phyloP scores from a whole-genome alignment of 2,797 vertebrate genomes.

The Falco berigora region DNA sequence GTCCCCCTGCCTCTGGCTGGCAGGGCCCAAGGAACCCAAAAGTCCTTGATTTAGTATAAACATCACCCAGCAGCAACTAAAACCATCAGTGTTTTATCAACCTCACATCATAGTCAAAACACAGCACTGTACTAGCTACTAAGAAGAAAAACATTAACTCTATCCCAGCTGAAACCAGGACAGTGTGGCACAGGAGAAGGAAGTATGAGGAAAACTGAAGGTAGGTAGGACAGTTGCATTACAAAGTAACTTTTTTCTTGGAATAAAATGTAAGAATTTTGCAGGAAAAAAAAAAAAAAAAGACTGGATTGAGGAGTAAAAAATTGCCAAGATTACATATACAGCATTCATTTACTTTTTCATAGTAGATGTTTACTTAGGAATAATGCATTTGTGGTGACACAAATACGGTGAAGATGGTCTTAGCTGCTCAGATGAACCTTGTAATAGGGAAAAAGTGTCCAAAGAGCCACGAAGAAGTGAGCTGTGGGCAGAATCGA shows the following conservation, averaged over 20 bases:
- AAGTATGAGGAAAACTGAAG: not conserved
- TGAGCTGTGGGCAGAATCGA: accelerated
- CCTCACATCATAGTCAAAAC: too few species aligned
- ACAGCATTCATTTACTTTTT: not conserved
- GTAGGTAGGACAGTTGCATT: not conserved
- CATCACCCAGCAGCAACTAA: too few species aligned
- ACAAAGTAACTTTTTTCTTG: not conserved
- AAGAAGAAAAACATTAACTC: too few species aligned
- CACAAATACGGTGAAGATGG: not conserved
- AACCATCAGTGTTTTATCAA: too few species aligned
- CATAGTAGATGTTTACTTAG: not conserved
- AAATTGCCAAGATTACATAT: not conserved
- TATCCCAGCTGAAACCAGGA: too few species aligned
- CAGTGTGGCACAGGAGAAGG: not conserved
- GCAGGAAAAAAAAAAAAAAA: not conserved
- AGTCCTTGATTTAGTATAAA: too few species aligned
- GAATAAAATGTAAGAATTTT: not conserved
- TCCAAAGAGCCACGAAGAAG: not conserved
- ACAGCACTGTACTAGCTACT: too few species aligned
- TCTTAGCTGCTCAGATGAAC: not conserved
- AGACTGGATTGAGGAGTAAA: not conserved
- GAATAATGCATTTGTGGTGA: not conserved
- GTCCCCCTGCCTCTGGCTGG: too few species aligned
- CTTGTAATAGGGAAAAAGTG: not conserved
- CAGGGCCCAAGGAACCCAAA: too few species aligned